Base-by-base conservation (phyloP, 2,888 invertebrate species). In the Parnassius apollo region DNA sequence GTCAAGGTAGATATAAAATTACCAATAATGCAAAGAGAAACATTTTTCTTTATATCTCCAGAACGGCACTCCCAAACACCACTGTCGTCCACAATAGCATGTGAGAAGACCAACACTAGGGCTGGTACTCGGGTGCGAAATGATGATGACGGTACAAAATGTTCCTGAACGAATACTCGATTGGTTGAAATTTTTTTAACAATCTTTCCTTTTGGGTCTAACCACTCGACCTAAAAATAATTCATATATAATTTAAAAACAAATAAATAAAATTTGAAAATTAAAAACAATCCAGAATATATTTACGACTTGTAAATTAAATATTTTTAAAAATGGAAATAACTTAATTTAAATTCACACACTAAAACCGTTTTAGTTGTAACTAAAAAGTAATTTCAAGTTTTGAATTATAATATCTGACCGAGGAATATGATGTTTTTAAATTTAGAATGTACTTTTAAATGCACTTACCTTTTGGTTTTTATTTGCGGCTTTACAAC, bases 11-110 rank as follows among this genome's bases (percentile, higher is more conserved):
- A 54, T 54, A 48, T 48, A 13, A 52, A 2, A 12, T 46, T 46
- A 56, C 90, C 84, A 61, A 90, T 82, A 35, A 89, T 78, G 71
- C 90, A 91, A 4, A 90, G 61, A 0, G 81, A 71, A 8, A 84
- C 72, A 9, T 74, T 72, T 57, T 75, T 68, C 3, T 66, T 65
- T 7, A 68, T 52, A 1, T 75, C 73, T 2, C 83, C 87, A n/a
- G 82, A 76, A 1, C 74, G 78, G 56, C 90, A 91, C 49, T 73
- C 68, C 72, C 88, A 90, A 0, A 78, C 62, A 1, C 90, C 90
- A 9, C 78, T 81, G 53, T 91, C 88, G 4, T 74, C 73, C 0
- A 81, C 81, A 9, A 59, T 56, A 9, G 82, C 74, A 1, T 73
- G 71, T 1, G 73, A 75, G 55, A 89, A 68, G 0, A 76, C 76